Percentiles rank a stretch among this genome's conserved stretches.
Conservation (phyloP, 1,140 invertebrate species). For the Drosophila varians region DNA sequence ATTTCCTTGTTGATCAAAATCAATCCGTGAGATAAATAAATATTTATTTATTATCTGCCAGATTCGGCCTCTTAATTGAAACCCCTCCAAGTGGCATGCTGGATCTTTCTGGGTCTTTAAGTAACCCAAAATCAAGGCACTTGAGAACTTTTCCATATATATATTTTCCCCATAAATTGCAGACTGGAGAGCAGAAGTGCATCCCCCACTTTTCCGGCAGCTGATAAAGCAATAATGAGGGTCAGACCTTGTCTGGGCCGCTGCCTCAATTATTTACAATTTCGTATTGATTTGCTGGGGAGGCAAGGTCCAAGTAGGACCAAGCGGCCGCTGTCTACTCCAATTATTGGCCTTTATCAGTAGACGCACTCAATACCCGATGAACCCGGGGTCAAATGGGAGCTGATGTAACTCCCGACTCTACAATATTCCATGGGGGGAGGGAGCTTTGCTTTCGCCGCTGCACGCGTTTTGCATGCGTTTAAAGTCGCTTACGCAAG, state of each 20-base stretch:
- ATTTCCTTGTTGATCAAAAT: slow-evolving; percentile 24
- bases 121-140: slow-evolving; percentile 55
- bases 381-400: slow-evolving; percentile 48
- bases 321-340: slow-evolving; percentile 20
- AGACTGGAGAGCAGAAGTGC: slow-evolving; percentile 24
- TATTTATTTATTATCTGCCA: slow-evolving; percentile 48
- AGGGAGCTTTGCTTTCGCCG: slow-evolving; percentile 22
- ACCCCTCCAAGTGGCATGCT: too few relatives aligned
- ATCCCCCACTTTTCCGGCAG: slow-evolving; percentile 1
- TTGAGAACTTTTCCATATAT: slow-evolving; percentile 62
- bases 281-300: slow-evolving; percentile 61
- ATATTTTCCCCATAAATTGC: slow-evolving; percentile 53
- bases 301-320: slow-evolving; percentile 28
- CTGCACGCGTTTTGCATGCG: slow-evolving; percentile 76
- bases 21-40: background rate
- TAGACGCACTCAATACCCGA: slow-evolving; percentile 26
- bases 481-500: slow-evolving; percentile 62
- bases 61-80: too few relatives aligned
- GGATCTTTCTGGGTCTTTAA: slow-evolving; percentile 13
- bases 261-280: slow-evolving; percentile 71
- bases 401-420: slow-evolving; percentile 52
- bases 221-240: slow-evolving; percentile 75
- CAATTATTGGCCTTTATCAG: slow-evolving; percentile 55
- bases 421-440: background rate
- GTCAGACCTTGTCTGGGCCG: slow-evolving; percentile 35